A percentile compares a stretch with the other conserved stretches of the same genome.
These are phyloP conservation scores for Galerucella nymphaeae DNA, from an alignment of 2,888 invertebrate species.

Conservation along the genomic window DNA sequence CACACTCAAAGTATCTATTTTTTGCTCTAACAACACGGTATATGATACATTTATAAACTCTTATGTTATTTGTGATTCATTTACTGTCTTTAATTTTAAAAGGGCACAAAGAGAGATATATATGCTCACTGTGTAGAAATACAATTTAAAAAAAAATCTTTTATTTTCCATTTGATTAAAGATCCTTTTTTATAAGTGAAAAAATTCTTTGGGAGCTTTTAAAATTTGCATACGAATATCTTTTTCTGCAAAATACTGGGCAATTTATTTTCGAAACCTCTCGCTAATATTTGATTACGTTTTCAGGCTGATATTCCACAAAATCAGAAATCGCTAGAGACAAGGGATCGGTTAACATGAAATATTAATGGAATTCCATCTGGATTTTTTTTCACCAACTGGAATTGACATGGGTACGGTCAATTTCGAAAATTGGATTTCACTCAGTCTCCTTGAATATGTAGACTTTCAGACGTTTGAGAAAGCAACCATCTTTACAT, in stretches of 20 bases:
- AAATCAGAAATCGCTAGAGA: conserved; percentile 32
- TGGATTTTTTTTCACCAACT: conserved; percentile 24
- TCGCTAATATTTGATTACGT: conserved; percentile 37
- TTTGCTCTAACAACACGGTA: no score
- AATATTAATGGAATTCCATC: conserved; percentile 40
- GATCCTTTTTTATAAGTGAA: neutral
- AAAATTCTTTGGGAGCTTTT: neutral
- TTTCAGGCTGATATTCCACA: conserved; percentile 29
- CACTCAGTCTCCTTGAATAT: neutral
- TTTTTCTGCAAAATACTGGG: conserved; percentile 10
- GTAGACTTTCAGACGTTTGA: neutral
- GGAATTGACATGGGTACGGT: conserved; percentile 24
- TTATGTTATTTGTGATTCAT: no score
- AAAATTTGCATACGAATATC: conserved; percentile 1
- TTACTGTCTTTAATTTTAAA: no score
- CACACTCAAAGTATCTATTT: no score
- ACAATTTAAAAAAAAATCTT: no score
- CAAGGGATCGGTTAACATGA: conserved; percentile 39
- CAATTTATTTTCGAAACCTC: conserved; percentile 36
- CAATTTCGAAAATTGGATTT: conserved; percentile 10
- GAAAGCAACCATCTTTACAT: neutral
- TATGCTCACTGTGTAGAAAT: no score
- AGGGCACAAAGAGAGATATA: no score
- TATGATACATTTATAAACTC: no score
- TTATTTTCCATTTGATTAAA: neutral